Conservation (phyloP, 2,113 vertebrate species). For the Varanus komodoensis region DNA sequence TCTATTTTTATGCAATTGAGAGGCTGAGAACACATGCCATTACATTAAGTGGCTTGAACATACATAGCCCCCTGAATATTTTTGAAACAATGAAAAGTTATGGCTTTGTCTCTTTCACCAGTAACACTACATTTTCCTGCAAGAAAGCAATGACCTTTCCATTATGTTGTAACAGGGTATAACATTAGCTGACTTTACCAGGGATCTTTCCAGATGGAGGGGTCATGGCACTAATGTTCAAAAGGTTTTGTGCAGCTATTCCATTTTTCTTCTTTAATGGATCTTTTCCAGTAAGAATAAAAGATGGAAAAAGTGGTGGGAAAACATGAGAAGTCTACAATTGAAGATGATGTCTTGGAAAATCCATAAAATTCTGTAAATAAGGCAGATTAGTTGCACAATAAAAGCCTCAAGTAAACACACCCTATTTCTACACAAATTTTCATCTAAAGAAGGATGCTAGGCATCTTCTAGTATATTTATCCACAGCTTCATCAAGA, state of each 20-base stretch:
- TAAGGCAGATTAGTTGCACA: too few relatives aligned
- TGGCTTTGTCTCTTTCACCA: neutral
- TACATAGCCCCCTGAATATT: neutral
- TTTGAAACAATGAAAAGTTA: neutral
- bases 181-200: neutral
- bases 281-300: too few relatives aligned
- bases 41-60: neutral
- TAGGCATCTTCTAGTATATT: neutral
- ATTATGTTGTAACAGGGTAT: neutral
- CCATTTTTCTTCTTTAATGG: too few relatives aligned
- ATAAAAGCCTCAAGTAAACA: too few relatives aligned
- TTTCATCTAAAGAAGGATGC: neutral
- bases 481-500: neutral
- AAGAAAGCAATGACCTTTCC: neutral
- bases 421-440: neutral
- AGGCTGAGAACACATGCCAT: neutral
- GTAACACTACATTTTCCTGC: neutral
- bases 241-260: too few relatives aligned
- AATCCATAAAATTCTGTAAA: too few relatives aligned
- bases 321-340: too few relatives aligned
- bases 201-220: too few relatives aligned
- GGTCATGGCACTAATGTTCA: too few relatives aligned
- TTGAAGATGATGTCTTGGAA: too few relatives aligned
- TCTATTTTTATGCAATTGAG: neutral
- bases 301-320: too few relatives aligned